Conservation (phyloP, 2,113 vertebrate species). For the Synchiropus splendidus region DNA sequence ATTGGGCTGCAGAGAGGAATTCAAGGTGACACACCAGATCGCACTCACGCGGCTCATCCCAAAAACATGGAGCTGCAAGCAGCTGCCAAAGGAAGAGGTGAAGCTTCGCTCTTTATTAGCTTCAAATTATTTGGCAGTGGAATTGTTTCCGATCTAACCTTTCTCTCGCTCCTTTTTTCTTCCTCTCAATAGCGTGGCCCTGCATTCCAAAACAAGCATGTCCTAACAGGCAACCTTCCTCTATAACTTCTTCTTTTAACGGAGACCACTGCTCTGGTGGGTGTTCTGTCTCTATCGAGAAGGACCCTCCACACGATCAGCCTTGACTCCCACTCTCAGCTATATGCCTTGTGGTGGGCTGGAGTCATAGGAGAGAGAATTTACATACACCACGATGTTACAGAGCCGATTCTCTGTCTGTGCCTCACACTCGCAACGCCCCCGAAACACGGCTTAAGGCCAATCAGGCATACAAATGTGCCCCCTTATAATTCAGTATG, state of each 20-base stretch:
- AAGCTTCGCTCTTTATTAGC: slow-evolving; percentile 80
- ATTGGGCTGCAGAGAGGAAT: slow-evolving; percentile 74
- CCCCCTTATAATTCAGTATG: slow-evolving; percentile 65
- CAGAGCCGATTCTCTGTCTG: slow-evolving; percentile 54
- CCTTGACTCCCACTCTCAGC: slow-evolving; percentile 60
- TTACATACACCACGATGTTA: slow-evolving; percentile 59
- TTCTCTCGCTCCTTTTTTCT: slow-evolving; percentile 41
- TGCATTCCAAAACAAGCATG: slow-evolving; percentile 56
- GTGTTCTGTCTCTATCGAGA: slow-evolving; percentile 59
- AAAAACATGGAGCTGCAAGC: slow-evolving; percentile 75
- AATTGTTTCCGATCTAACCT: slow-evolving; percentile 70
- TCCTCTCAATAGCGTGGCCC: slow-evolving; percentile 32
- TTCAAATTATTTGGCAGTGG: slow-evolving; percentile 66
- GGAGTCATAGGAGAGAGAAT: slow-evolving; percentile 62
- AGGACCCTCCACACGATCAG: slow-evolving; percentile 61
- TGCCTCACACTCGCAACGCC: slow-evolving; percentile 57
- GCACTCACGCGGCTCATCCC: slow-evolving; percentile 82
- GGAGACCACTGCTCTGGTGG: slow-evolving; percentile 47
- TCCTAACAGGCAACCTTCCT: slow-evolving; percentile 52
- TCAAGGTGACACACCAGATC: slow-evolving; percentile 77
- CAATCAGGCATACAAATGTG: slow-evolving; percentile 60
- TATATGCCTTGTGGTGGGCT: slow-evolving; percentile 61
- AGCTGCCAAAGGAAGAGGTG: slow-evolving; percentile 81
- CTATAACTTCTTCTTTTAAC: slow-evolving; percentile 46
- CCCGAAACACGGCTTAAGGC: slow-evolving; percentile 60